Conservation (phyloP, 2,797 vertebrate species). For the Passerculus sandwichensis region DNA sequence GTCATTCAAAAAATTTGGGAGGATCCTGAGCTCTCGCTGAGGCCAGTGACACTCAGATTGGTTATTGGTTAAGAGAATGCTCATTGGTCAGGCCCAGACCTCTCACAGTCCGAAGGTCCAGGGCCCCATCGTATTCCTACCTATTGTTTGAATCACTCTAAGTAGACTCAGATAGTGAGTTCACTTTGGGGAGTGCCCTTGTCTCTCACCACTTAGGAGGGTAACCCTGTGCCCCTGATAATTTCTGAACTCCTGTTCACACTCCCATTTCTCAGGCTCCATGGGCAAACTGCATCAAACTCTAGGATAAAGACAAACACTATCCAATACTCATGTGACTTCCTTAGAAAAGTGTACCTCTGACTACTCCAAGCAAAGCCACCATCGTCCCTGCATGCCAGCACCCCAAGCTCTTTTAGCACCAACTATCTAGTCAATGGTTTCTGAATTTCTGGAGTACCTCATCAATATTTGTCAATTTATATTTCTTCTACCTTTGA, state of each 20-base stretch:
- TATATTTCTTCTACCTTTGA: neutral
- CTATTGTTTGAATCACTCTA: neutral
- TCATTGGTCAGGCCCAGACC: neutral
- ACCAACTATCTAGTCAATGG: neutral
- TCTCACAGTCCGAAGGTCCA: neutral
- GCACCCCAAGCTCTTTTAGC: neutral
- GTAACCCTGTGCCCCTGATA: neutral
- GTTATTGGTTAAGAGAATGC: neutral
- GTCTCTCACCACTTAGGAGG: neutral
- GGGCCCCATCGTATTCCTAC: neutral
- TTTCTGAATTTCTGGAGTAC: neutral
- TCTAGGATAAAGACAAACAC: neutral
- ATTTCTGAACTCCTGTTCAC: neutral
- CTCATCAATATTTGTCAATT: neutral
- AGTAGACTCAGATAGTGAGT: neutral
- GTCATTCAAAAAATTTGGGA: neutral
- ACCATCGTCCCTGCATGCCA: neutral
- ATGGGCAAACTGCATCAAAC: neutral
- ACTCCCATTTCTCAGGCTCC: neutral
- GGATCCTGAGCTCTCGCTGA: neutral
- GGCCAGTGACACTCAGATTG: neutral
- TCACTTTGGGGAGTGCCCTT: neutral
- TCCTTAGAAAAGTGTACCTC: neutral
- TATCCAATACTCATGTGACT: neutral
- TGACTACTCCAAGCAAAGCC: neutral